Conservation (phyloP, 1,140 invertebrate species). For the Bombus sibiricus region DNA sequence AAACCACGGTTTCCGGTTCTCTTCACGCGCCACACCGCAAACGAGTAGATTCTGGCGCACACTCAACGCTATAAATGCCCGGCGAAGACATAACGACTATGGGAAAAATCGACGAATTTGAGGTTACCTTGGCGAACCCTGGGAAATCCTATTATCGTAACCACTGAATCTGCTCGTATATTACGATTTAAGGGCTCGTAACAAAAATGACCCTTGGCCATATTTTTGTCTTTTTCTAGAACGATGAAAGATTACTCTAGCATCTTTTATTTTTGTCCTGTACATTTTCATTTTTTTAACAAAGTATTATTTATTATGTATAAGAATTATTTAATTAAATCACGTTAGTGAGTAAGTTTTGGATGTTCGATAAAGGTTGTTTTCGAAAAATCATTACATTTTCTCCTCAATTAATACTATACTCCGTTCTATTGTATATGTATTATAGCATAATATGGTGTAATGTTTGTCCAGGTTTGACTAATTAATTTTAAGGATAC, state of each 20-base stretch:
- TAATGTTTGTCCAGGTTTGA: too few species aligned
- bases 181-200: neutral
- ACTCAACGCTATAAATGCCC: conserved; percentile 26
- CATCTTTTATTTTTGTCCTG: neutral
- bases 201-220: too few species aligned
- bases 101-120: conserved; percentile 23
- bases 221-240: neutral
- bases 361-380: too few species aligned
- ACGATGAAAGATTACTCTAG: neutral
- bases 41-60: conserved; percentile 30
- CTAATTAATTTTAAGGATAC: neutral
- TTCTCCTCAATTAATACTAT: too few species aligned
- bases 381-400: too few species aligned
- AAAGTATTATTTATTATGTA: too few species aligned
- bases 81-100: conserved; percentile 9
- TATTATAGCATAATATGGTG: too few species aligned
- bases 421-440: too few species aligned
- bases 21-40: conserved; percentile 25
- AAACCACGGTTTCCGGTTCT: conserved; percentile 39
- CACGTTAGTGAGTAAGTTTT: too few species aligned
- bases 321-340: too few species aligned
- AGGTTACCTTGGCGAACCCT: neutral
- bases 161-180: neutral
- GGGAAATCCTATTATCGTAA: conserved; percentile 6
- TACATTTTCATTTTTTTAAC: too few species aligned